Conservation (phyloP, 2,113 vertebrate genomes). For the Guaruba guarouba region DNA sequence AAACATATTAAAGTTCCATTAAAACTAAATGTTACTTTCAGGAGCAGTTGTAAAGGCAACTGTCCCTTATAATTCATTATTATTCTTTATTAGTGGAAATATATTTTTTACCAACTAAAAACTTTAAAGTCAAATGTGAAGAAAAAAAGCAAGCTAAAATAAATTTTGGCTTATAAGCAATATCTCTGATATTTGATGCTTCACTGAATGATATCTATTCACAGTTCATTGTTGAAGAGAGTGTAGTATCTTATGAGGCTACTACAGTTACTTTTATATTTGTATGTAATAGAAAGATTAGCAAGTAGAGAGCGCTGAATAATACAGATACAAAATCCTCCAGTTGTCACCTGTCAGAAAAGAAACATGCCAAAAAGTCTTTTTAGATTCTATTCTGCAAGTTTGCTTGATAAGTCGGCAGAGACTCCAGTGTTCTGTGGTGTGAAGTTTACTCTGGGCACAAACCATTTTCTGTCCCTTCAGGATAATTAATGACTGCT, state of each 20-base stretch:
- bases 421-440: background rate
- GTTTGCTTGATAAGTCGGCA: background rate
- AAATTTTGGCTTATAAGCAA: background rate
- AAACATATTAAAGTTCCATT: background rate
- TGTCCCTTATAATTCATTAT: background rate
- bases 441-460: background rate
- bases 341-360: background rate
- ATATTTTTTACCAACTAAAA: background rate
- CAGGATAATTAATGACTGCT: background rate
- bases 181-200: background rate
- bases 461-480: background rate
- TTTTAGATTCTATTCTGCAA: background rate
- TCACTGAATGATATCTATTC: background rate
- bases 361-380: background rate
- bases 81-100: background rate
- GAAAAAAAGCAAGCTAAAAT: background rate
- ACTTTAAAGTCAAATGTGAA: background rate
- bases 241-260: background rate
- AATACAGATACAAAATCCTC: background rate
- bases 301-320: background rate
- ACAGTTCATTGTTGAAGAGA: background rate
- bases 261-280: background rate
- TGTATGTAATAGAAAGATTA: background rate
- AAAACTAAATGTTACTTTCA: background rate
- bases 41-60: background rate